Evolutionary conservation across 2,113 vertebrate species (phyloP).

Genomic region (Nymphicus hollandicus): DNA sequence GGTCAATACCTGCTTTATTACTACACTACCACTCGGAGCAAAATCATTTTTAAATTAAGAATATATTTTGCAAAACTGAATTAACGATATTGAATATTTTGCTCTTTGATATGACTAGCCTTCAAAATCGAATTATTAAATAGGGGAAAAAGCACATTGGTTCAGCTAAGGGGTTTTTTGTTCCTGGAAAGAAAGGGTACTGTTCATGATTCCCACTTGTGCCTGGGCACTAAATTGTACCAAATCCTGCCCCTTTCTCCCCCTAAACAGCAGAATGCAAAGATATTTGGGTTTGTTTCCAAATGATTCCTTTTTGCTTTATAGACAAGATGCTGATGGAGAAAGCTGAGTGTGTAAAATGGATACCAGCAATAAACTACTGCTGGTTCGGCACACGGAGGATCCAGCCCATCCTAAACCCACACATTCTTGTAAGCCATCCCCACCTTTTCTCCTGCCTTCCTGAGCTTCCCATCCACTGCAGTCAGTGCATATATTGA

Average conservation of each 20-base stretch:
- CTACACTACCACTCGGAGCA: slow-evolving; percentile 91
- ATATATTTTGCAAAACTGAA: slow-evolving; percentile 92
- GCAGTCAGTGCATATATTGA: background rate
- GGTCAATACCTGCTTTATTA: slow-evolving; percentile 99
- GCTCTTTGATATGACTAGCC: slow-evolving; percentile 83
- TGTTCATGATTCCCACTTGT: slow-evolving; percentile 10
- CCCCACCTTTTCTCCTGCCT: background rate
- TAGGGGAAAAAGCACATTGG: slow-evolving; percentile 76
- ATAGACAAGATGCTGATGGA: background rate
- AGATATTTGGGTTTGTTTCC: slow-evolving; percentile 39
- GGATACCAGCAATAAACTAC: slow-evolving; percentile 28
- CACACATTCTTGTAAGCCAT: background rate
- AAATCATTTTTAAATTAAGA: slow-evolving; percentile 98
- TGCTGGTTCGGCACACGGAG: fast-evolving
- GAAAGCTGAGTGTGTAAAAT: slow-evolving; percentile 35
- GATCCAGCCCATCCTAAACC: background rate
- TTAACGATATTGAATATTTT: slow-evolving; percentile 93
- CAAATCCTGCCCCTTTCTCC: background rate
- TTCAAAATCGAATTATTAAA: slow-evolving; percentile 85
- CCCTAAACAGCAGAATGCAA: slow-evolving; percentile 25
- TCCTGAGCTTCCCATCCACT: background rate
- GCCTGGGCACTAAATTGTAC: slow-evolving; percentile 52
- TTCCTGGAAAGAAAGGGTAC: slow-evolving; percentile 13
- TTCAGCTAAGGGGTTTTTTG: slow-evolving; percentile 53
- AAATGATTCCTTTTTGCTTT: slow-evolving; percentile 28